Percentiles rank a stretch among this genome's conserved stretches.
phyloP scores from a whole-genome alignment of 2,888 invertebrate species.

The Margaritifera margaritifera region DNA sequence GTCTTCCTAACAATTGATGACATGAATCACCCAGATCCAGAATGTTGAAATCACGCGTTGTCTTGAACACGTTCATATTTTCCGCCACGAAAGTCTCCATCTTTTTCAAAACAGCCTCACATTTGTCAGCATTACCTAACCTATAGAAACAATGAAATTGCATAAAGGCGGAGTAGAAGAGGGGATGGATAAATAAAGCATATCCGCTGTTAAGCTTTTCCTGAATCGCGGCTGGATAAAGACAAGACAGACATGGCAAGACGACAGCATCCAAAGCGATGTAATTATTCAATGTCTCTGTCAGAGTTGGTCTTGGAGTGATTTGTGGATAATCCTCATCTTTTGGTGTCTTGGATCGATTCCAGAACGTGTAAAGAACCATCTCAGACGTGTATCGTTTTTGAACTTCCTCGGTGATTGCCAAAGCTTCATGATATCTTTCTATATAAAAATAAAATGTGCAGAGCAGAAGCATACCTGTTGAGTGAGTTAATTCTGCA shows the following conservation, averaged over 20 bases:
- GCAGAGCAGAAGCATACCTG: neutral
- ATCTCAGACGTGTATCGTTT: neutral
- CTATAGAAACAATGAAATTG: neutral
- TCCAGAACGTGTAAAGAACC: conserved; percentile 6
- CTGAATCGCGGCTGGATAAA: neutral
- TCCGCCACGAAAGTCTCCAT: too few relatives aligned
- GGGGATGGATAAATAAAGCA: conserved; percentile 2
- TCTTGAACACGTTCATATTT: too few relatives aligned
- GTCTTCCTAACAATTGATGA: too few relatives aligned
- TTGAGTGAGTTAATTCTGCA: too few relatives aligned
- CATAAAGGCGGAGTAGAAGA: conserved; percentile 1
- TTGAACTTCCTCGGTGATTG: neutral
- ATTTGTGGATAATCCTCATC: conserved; percentile 6
- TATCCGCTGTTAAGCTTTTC: neutral
- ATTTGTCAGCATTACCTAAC: neutral
- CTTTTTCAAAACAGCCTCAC: too few relatives aligned
- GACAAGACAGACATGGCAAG: neutral
- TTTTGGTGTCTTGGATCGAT: conserved; percentile 2
- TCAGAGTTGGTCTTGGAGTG: neutral
- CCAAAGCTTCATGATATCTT: neutral
- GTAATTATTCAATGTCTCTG: neutral
- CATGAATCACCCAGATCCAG: too few relatives aligned
- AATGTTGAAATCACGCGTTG: too few relatives aligned
- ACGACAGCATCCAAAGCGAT: conserved; percentile 4
- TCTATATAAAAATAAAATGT: neutral